A percentile compares a stretch with the other conserved stretches of the same genome.
These are phyloP conservation scores for Hartigia nigra DNA, from an alignment of 2,888 invertebrate species.

Conservation along the genomic window DNA sequence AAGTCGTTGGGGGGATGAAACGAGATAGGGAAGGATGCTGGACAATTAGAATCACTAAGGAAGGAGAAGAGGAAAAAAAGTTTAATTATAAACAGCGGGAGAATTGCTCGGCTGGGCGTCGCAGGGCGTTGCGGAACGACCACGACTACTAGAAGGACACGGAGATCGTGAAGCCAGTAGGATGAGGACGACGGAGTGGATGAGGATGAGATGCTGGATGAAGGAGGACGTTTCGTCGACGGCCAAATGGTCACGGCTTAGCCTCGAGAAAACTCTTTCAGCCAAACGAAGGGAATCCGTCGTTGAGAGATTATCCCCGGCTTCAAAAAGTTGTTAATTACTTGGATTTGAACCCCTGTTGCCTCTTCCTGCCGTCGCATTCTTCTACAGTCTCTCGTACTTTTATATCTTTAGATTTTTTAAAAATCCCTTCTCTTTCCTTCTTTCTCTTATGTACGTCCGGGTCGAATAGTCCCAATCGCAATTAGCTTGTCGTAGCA, in stretches of 20 bases:
- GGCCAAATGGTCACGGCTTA: slow-evolving; percentile 66
- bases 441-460: slow-evolving; percentile 1
- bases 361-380: slow-evolving; percentile 33
- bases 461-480: slow-evolving; percentile 34
- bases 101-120: slow-evolving; percentile 34
- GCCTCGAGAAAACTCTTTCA: slow-evolving; percentile 62
- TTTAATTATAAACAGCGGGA: slow-evolving; percentile 64
- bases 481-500: slow-evolving; percentile 48
- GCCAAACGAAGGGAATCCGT: slow-evolving; percentile 66
- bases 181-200: not conserved
- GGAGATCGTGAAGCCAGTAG: slow-evolving; percentile 29
- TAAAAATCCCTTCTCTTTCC: slow-evolving; percentile 14
- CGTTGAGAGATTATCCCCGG: slow-evolving; percentile 63
- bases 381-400: slow-evolving; percentile 21
- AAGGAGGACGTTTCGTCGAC: slow-evolving; percentile 27
- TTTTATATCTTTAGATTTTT: slow-evolving; percentile 20
- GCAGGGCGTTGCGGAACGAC: slow-evolving; percentile 27
- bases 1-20: not conserved
- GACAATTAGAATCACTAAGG: slow-evolving; percentile 65
- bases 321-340: slow-evolving; percentile 67
- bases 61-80: slow-evolving; percentile 44
- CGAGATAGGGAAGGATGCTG: slow-evolving; percentile 17
- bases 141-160: slow-evolving; percentile 41
- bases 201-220: slow-evolving; percentile 28
- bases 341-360: slow-evolving; percentile 59